These are phyloP conservation scores for Phenacoccus solenopsis DNA, from an alignment of 1,140 invertebrate species.

Conservation along the genomic window DNA sequence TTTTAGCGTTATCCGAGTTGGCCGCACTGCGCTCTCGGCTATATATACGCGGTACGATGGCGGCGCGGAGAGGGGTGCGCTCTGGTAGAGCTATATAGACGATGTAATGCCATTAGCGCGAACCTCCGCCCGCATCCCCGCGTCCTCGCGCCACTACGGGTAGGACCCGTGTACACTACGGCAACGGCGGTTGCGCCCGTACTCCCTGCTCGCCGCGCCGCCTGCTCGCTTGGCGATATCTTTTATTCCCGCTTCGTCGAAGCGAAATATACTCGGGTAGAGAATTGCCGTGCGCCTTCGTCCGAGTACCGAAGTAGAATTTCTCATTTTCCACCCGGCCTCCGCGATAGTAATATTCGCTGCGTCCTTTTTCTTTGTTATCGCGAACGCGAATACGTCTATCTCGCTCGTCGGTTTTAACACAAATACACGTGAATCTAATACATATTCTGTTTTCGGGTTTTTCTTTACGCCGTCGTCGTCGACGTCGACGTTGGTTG, in stretches of 20 bases:
- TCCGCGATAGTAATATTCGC: neutral
- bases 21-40: neutral
- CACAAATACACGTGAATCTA: slow-evolving; percentile 12
- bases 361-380: neutral
- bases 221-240: neutral
- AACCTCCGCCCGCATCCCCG: too few species aligned
- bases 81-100: too few species aligned
- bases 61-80: too few species aligned
- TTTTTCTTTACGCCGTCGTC: neutral
- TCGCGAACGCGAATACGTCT: neutral
- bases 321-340: slow-evolving; percentile 14
- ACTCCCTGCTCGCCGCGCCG: too few species aligned
- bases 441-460: neutral
- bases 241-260: neutral
- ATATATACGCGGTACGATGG: too few species aligned
- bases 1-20: neutral
- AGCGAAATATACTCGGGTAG: neutral
- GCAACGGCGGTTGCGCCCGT: too few species aligned
- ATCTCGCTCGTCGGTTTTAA: neutral
- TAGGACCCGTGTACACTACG: too few species aligned
- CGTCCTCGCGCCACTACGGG: too few species aligned
- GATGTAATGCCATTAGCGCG: too few species aligned
- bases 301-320: too few species aligned
- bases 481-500: too few species aligned
- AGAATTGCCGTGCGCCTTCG: too few species aligned